These are phyloP conservation scores for Odontomachus brunneus DNA, from an alignment of 1,140 invertebrate species.

Conservation along the genomic window DNA sequence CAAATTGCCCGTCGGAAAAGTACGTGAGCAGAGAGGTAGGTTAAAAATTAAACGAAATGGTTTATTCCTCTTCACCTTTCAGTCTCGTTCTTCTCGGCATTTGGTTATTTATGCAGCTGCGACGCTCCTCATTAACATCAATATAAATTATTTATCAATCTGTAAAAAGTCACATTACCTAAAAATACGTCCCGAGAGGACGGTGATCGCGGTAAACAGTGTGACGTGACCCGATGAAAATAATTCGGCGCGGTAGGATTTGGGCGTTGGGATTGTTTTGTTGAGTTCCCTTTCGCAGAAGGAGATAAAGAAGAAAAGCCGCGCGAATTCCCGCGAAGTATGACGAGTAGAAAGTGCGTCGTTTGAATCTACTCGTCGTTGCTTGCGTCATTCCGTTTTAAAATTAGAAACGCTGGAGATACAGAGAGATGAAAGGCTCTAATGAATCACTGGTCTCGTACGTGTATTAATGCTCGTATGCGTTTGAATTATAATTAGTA, in stretches of 20 bases:
- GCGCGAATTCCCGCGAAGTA: background rate
- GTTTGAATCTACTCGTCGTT: constrained; percentile 30
- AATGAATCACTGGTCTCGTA: constrained; percentile 42
- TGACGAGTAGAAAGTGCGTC: constrained; percentile 34
- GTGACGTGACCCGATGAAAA: background rate
- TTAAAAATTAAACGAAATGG: too few relatives aligned
- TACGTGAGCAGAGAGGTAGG: too few relatives aligned
- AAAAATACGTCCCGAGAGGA: background rate
- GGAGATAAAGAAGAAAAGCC: background rate
- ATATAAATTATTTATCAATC: background rate
- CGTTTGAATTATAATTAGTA: constrained; percentile 32
- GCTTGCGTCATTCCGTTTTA: constrained; percentile 45
- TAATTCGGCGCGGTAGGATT: background rate
- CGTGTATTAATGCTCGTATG: background rate
- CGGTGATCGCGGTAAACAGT: background rate
- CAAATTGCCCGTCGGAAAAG: background rate
- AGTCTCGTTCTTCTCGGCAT: too few relatives aligned
- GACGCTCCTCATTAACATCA: background rate
- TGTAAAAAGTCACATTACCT: background rate
- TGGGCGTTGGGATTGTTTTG: background rate
- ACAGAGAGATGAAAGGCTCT: constrained; percentile 39
- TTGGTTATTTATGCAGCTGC: too few relatives aligned
- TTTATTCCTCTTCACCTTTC: too few relatives aligned
- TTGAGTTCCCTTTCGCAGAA: background rate
- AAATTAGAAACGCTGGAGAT: constrained; percentile 35